Conservation (phyloP, 2,888 invertebrate species). For the Eristalis pertinax region DNA sequence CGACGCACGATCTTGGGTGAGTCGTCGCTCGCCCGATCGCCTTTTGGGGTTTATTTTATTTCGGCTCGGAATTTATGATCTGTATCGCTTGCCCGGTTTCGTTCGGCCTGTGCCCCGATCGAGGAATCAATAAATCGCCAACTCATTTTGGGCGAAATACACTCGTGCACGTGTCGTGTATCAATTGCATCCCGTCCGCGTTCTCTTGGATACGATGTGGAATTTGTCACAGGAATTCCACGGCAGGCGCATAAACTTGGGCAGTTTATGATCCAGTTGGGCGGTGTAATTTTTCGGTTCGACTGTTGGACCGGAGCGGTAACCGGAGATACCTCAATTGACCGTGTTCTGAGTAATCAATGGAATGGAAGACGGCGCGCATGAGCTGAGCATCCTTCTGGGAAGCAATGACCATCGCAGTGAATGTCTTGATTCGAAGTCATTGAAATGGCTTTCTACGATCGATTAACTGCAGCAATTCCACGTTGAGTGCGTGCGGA, state of each 20-base stretch:
- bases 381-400: not conserved
- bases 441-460: not conserved
- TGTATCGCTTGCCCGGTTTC: slow-evolving; percentile 40
- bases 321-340: slow-evolving; percentile 23
- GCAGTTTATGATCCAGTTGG: slow-evolving; percentile 41
- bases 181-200: slow-evolving; percentile 35
- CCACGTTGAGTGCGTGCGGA: not conserved
- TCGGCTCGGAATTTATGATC: slow-evolving; percentile 56
- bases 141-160: slow-evolving; percentile 30
- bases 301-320: not conserved
- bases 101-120: slow-evolving; percentile 9
- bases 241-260: slow-evolving; percentile 35
- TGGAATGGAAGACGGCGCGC: not conserved
- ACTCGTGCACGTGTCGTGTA: slow-evolving; percentile 8
- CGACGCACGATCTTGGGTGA: slow-evolving; percentile 59
- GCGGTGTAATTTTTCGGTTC: not conserved
- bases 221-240: slow-evolving; percentile 44
- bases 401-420: not conserved
- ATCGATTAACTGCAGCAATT: not conserved
- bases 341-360: slow-evolving; percentile 5
- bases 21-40: slow-evolving; percentile 8
- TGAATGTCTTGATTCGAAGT: not conserved
- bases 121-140: slow-evolving; percentile 19
- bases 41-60: slow-evolving; percentile 46
- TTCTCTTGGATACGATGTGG: not conserved